These are phyloP conservation scores for Orussus abietinus DNA, from an alignment of 1,140 invertebrate species.

Conservation along the genomic window DNA sequence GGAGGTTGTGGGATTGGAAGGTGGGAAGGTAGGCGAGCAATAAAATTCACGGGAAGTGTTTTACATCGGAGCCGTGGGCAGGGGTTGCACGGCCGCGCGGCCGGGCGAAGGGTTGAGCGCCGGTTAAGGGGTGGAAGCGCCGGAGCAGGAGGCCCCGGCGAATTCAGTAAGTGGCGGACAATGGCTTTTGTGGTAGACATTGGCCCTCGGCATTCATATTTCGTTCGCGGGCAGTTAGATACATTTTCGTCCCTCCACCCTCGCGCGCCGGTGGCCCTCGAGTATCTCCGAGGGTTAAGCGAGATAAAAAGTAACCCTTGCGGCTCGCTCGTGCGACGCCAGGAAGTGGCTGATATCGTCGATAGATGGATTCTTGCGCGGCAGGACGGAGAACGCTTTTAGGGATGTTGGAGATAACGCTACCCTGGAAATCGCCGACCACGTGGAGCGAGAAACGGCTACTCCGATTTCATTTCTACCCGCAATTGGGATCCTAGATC, in stretches of 20 bases:
- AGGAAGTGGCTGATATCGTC: too few species aligned
- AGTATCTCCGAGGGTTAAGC: too few species aligned
- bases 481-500: too few species aligned
- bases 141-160: conserved; percentile 35
- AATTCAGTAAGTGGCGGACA: conserved; percentile 53
- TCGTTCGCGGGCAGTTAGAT: conserved; percentile 33
- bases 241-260: conserved; percentile 30
- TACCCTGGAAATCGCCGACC: too few species aligned
- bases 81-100: not conserved
- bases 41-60: conserved; percentile 51
- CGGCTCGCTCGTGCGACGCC: too few species aligned
- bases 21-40: conserved; percentile 28
- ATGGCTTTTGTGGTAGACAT: conserved; percentile 51
- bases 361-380: too few species aligned
- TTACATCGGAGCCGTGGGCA: conserved; percentile 35
- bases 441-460: too few species aligned
- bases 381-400: too few species aligned
- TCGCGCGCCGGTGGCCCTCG: conserved; percentile 10
- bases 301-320: too few species aligned
- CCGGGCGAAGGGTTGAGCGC: conserved; percentile 11
- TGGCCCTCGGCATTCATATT: conserved; percentile 41
- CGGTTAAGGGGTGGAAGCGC: conserved; percentile 12
- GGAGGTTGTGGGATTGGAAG: too few species aligned
- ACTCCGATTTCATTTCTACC: too few species aligned
- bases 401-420: too few species aligned